These are phyloP conservation scores for Arctia plantaginis DNA, from an alignment of 2,888 invertebrate genomes.

Conservation along the genomic window DNA sequence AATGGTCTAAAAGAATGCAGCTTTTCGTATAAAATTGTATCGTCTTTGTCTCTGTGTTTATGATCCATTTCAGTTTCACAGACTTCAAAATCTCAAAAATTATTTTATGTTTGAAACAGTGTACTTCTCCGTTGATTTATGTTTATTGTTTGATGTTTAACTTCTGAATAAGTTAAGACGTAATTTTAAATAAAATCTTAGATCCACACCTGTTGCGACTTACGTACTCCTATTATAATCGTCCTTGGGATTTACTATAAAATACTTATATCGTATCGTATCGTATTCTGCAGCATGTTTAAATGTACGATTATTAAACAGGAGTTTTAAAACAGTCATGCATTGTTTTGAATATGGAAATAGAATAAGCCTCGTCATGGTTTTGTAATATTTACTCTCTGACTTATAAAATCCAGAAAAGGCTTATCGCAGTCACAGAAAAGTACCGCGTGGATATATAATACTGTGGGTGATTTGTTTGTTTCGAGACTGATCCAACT, in stretches of 20 bases:
- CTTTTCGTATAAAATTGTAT: not conserved
- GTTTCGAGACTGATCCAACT: slow-evolving; percentile 13
- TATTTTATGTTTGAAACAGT: no score
- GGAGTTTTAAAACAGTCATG: not conserved
- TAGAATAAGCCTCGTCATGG: slow-evolving; percentile 6
- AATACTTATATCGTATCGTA: no score
- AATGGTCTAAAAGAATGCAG: not conserved
- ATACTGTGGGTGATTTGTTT: slow-evolving; percentile 28
- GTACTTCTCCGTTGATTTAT: no score
- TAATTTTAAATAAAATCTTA: not conserved
- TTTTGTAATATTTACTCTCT: slow-evolving; percentile 14
- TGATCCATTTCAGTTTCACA: not conserved
- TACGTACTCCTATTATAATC: not conserved
- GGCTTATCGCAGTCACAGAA: slow-evolving; percentile 14
- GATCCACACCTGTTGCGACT: not conserved
- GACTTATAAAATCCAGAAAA: slow-evolving; percentile 25
- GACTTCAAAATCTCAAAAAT: not conserved
- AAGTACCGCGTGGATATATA: slow-evolving; percentile 19
- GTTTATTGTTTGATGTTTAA: not conserved
- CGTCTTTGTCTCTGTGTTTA: not conserved
- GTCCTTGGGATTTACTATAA: not conserved
- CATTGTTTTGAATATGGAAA: not conserved
- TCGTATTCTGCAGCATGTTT: not conserved
- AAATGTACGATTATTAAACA: no score
- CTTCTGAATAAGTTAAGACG: not conserved